Conservation (phyloP, 2,888 invertebrate species). For the Crepidodera aurea region DNA sequence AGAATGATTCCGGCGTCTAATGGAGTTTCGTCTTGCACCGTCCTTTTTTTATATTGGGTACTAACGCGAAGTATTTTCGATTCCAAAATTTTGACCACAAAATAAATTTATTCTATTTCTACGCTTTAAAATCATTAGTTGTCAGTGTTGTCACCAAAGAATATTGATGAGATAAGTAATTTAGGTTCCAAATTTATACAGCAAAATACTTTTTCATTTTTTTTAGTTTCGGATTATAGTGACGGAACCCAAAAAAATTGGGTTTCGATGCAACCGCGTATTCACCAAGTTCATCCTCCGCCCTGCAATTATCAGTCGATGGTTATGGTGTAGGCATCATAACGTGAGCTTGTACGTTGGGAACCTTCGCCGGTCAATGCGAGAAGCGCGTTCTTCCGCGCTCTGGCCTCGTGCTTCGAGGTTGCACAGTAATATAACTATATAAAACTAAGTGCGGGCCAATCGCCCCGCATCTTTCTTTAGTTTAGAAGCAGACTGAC, state of each 20-base stretch:
- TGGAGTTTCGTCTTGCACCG: too few species aligned
- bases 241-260: not conserved
- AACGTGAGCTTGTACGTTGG: conserved; percentile 47
- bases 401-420: conserved; percentile 57
- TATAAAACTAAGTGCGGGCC: conserved; percentile 51
- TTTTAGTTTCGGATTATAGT: too few species aligned
- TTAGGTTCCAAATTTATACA: too few species aligned
- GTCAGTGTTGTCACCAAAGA: too few species aligned
- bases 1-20: too few species aligned
- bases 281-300: conserved; percentile 21
- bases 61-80: too few species aligned
- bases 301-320: not conserved
- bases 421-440: conserved; percentile 52
- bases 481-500: conserved; percentile 25
- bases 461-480: conserved; percentile 46
- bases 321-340: conserved; percentile 40
- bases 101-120: too few species aligned
- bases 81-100: too few species aligned
- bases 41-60: too few species aligned
- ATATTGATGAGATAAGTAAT: too few species aligned
- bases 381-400: conserved; percentile 57
- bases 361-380: conserved; percentile 58
- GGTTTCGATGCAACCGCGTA: not conserved
- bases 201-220: too few species aligned
- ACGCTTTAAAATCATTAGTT: too few species aligned